Evolutionary conservation across 2,888 invertebrate genomes (phyloP), one percentile per base, ranked within the genome.

Genomic region (Zaprionus obscuricornis): DNA sequence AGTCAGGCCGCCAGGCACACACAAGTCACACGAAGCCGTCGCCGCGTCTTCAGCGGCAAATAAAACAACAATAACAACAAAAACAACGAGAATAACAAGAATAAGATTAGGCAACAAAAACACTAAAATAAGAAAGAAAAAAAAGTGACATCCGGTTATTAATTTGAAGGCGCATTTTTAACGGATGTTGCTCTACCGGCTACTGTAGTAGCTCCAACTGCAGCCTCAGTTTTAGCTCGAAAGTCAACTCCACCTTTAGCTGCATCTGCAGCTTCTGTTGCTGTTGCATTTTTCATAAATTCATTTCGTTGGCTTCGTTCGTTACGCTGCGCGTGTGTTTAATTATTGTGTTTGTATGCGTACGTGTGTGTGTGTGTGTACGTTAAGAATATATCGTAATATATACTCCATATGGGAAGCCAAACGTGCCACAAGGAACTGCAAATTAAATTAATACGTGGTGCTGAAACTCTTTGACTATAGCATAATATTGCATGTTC

Each of bases 241-340:
- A n/a, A n/a, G n/a, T n/a, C n/a, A n/a, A n/a, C n/a, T n/a, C n/a
- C n/a, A n/a, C n/a, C n/a, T n/a, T n/a, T n/a, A n/a, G n/a, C n/a
- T n/a, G n/a, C n/a, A n/a, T n/a, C n/a, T n/a, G n/a, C n/a, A n/a
- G n/a, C n/a, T n/a, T n/a, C 31, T 54, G 17, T 27, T 50, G 46
- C 4, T 24, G 17, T 11, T 71, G 67, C 57, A 74, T 60, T 62
- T 67, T 59, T 57, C 45, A 69, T 68, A 65, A 62, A 57, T 64
- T n/a, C n/a, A n/a, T n/a, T 66, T 56, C 51, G 43, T 26, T 50
- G 27, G 36, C 26, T 52, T 40, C 46, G 36, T 36, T 42, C 29
- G 46, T 29, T 56, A 33, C 58, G 66, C 52, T 47, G 39, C 63
- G 83, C 78, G 85, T 66, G 78, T 77, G 66, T 31, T 65, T 73